Evolutionary conservation across 1,140 invertebrate species (phyloP).

Genomic region (Drosophila orosa): DNA sequence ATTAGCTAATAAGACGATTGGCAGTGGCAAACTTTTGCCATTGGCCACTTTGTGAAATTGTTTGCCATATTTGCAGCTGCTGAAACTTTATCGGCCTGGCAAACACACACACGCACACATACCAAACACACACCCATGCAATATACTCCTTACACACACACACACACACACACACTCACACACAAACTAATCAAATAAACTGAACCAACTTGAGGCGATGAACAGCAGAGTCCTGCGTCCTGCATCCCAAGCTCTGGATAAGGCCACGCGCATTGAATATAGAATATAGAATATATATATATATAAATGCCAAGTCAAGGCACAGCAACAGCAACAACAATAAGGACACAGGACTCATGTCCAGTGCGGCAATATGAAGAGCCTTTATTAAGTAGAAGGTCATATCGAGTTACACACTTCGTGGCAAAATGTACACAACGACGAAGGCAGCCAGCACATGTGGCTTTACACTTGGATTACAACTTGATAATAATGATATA

Average conservation of each 20-base stretch:
- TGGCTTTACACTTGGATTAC: slow-evolving; percentile 9
- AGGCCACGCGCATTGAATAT: slow-evolving; percentile 50
- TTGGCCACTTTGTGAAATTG: slow-evolving; percentile 80
- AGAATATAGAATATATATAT: slow-evolving; percentile 30
- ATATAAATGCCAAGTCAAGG: slow-evolving; percentile 7
- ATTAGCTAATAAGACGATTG: slow-evolving; percentile 72
- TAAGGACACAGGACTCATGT: slow-evolving; percentile 28
- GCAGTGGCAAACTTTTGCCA: slow-evolving; percentile 67
- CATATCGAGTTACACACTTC: slow-evolving; percentile 75
- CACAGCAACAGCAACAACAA: slow-evolving; percentile 15
- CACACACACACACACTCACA: slow-evolving; percentile 15
- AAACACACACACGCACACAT: slow-evolving; percentile 23
- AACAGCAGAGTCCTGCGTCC: slow-evolving; percentile 25
- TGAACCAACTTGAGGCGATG: slow-evolving; percentile 42
- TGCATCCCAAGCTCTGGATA: slow-evolving; percentile 3
- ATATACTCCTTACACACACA: slow-evolving; percentile 20
- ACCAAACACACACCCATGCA: slow-evolving; percentile 7
- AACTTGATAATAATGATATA: too few species aligned
- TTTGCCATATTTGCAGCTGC: slow-evolving; percentile 80
- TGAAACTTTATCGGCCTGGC: slow-evolving; percentile 58
- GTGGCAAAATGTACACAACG: slow-evolving; percentile 32
- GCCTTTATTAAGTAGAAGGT: slow-evolving; percentile 73
- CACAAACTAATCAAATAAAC: slow-evolving; percentile 76
- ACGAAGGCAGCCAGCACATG: slow-evolving; percentile 18
- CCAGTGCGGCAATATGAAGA: slow-evolving; percentile 54